phyloP scores from a whole-genome alignment of 2,797 vertebrate genomes.

The Apogon talboti region DNA sequence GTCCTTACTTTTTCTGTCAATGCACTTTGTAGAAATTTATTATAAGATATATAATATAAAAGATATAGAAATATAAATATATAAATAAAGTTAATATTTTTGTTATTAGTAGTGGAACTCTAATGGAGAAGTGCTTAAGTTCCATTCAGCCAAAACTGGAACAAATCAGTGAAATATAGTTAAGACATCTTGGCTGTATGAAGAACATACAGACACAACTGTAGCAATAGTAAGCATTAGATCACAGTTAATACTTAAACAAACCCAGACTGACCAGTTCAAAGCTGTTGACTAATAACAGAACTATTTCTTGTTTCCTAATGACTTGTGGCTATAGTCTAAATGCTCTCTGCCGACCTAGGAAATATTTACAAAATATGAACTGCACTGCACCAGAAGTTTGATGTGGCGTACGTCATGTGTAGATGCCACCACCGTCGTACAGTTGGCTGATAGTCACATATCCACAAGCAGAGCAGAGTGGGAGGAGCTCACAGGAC shows the following conservation, averaged over 20 bases:
- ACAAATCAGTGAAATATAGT: no score
- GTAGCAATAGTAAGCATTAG: no score
- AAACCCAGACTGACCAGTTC: not conserved
- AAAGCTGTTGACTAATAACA: slow-evolving; percentile 4
- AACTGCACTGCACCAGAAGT: not conserved
- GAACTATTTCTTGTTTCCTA: not conserved
- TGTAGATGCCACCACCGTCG: not conserved
- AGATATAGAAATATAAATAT: no score
- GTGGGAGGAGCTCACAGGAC: slow-evolving; percentile 11
- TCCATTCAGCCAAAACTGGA: no score
- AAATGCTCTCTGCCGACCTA: not conserved
- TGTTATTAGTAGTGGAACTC: no score
- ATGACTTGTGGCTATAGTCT: slow-evolving; percentile 5
- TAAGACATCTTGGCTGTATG: no score
- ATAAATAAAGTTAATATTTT: no score
- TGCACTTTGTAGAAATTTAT: no score
- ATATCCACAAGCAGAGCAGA: slow-evolving; percentile 18
- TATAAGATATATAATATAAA: no score
- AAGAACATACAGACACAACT: no score
- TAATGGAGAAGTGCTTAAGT: no score
- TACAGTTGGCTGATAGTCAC: slow-evolving; percentile 18
- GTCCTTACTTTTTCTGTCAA: no score
- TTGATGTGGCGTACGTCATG: slow-evolving; percentile 1
- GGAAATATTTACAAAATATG: slow-evolving; percentile 6
- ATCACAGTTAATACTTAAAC: not conserved